A percentile compares a stretch with the other conserved stretches of the same genome.
Evolutionary conservation across 2,113 vertebrate species (phyloP).

Genomic region (Xenopus tropicalis): DNA sequence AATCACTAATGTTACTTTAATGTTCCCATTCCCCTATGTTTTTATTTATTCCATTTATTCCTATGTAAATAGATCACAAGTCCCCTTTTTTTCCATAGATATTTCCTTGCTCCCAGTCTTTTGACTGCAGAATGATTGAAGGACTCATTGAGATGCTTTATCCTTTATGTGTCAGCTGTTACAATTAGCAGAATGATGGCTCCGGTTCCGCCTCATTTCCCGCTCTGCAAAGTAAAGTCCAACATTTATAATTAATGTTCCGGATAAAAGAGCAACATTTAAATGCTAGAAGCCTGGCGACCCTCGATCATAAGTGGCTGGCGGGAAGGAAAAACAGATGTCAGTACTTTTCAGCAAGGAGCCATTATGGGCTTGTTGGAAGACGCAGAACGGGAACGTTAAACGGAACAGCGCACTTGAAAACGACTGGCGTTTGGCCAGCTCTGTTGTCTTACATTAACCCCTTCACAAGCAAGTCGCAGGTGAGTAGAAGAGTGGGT

Average conservation of each 20-base stretch:
- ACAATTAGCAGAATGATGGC: conserved; percentile 18
- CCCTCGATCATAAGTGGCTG: neutral
- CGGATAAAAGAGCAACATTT: conserved; percentile 3
- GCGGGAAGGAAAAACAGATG: conserved; percentile 11
- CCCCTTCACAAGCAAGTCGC: no score
- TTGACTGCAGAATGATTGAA: neutral
- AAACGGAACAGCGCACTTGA: neutral
- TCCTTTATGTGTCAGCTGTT: conserved; percentile 25
- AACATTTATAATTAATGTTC: conserved; percentile 24
- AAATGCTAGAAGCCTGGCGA: neutral
- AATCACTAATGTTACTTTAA: no score
- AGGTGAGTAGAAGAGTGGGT: no score
- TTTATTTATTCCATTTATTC: no score
- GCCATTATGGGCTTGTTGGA: neutral
- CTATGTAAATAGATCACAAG: no score
- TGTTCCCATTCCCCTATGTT: no score
- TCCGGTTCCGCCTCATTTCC: conserved; percentile 13
- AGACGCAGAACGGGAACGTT: neutral
- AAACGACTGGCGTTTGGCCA: no score
- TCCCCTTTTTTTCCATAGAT: neutral
- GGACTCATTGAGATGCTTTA: neutral
- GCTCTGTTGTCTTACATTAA: no score
- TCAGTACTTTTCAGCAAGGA: conserved; percentile 1
- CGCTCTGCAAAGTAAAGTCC: conserved; percentile 1
- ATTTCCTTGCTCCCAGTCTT: neutral